Evolutionary conservation across 2,888 invertebrate species (phyloP).

Genomic region (Drosophila mimica): DNA sequence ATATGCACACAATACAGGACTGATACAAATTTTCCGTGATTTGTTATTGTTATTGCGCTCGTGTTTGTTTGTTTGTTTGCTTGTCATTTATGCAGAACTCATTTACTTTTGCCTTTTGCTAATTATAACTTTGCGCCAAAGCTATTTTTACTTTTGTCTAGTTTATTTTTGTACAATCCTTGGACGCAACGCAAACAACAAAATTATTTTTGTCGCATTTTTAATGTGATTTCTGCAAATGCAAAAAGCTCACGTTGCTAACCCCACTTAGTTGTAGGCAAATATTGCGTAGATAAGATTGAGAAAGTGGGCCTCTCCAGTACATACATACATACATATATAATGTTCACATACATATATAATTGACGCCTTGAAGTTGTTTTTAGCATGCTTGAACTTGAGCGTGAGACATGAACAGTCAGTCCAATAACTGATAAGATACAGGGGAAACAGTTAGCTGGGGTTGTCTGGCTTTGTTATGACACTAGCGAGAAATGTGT

Average conservation of each 20-base stretch:
- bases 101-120: slow-evolving; percentile 3
- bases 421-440: slow-evolving; percentile 43
- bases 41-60: slow-evolving; percentile 31
- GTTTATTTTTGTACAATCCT: slow-evolving; percentile 43
- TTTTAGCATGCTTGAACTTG: slow-evolving; percentile 40
- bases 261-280: slow-evolving; percentile 6
- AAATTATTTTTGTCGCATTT: slow-evolving; percentile 13
- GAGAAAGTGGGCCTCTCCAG: slow-evolving; percentile 46
- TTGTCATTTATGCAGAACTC: slow-evolving; percentile 43
- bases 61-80: slow-evolving; percentile 31
- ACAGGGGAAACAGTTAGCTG: slow-evolving; percentile 5
- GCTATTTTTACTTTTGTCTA: slow-evolving; percentile 39
- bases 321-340: background rate
- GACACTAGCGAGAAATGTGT: slow-evolving; percentile 20
- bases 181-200: slow-evolving; percentile 2
- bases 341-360: background rate
- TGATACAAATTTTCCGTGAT: slow-evolving; percentile 40
- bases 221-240: slow-evolving; percentile 12
- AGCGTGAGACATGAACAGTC: slow-evolving; percentile 20
- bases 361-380: slow-evolving; percentile 29
- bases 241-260: slow-evolving; percentile 27
- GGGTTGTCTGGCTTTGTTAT: slow-evolving; percentile 27
- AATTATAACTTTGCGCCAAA: slow-evolving; percentile 48
- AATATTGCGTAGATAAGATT: slow-evolving; percentile 30
- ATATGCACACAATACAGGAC: slow-evolving; percentile 9